Base-by-base conservation (phyloP, 2,888 invertebrate species). In the Tetranychus piercei region DNA sequence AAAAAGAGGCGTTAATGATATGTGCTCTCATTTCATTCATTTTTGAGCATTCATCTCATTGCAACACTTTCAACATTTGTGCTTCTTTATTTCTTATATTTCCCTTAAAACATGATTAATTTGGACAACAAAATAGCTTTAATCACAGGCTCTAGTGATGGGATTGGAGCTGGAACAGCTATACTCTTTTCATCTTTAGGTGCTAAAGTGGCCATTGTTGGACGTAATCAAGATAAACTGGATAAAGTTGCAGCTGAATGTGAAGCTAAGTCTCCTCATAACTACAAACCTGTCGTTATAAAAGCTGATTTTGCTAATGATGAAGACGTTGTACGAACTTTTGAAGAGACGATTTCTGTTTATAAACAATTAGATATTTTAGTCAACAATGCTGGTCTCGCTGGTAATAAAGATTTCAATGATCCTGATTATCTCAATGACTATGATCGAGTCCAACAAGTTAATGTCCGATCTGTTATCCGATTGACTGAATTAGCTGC, bases 341-440 rank as follows among this genome's bases (percentile, higher is more conserved):
- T 23, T 20, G 70, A 67, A 7, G 44, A 72, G 66, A 75, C 75
- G 1, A 20, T 73, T 43, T 9, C 64, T 9, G 72, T 20, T 23
- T 73, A 55, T 43, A 72, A 72, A 18, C 44, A 55, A 73, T 55
- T 75, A 18, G 75, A 75, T 65, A 45, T 75, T 9, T 66, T 75
- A n/a, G 44, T 75, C 9, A 75, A 75, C 66, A 75, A 73, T 67
- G 75, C 73, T 18, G 75, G 73, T 69, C 2, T 45, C 23, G 20
- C 23, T 64, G 34, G n/a, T 9, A 64, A 64, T 20, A n/a, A 34
- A 6, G 23, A 43, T 20, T 34, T 71, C 20, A 18, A 15, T 71
- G 71, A 45, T 64, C 20, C 43, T 9, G 45, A 71, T 7, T 20
- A 44, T 11, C 20, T 74, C 1, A n/a, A 44, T 71, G 71, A 20